Base-by-base conservation (phyloP, 2,113 vertebrate genomes). In the Gorsachius goisagi region DNA sequence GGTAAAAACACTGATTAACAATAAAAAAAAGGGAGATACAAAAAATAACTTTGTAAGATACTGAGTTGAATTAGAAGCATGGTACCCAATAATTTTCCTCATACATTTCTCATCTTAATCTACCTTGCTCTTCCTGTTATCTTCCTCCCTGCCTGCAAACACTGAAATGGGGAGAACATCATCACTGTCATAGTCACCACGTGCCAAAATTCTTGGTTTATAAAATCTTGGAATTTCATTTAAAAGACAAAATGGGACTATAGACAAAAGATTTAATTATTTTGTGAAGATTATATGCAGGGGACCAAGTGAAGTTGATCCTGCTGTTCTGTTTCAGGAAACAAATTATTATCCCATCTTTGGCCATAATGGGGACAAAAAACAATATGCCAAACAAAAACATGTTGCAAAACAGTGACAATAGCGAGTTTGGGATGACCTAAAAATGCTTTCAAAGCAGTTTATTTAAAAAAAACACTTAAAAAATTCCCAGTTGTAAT, bases 361-460 rank as follows among this genome's bases (percentile, higher is more conserved):
- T 82, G 35, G n/a, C 39, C 49, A 55, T 9, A 72, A 83, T 5
- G 2, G n/a, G 79, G n/a, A 67, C 12, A 49, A 44, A 77, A 55
- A 84, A 6, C 1, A 0, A 18, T 10, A 49, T 0, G 1, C 21
- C 33, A 59, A 80, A 88, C n/a, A 71, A 89, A 69, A 68, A 4
- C 39, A 28, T 8, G 32, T 39, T 88, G 23, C 76, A 23, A 32
- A 93, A 67, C 49, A 83, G 49, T 35, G 19, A 64, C 12, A 71
- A 55, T 0, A 50, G 71, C 8, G 24, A 81, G 56, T 47, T 49
- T 74, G 27, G 10, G 16, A 35, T 21, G 17, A 69, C 41, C 21
- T 45, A 91, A 23, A 24, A 49, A 69, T 20, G 37, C 21, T 68
- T 78, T 18, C 67, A 64, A n/a, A 52, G 52, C 12, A 44, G 23